phyloP scores from a whole-genome alignment of 2,888 invertebrate species.

The Xylocampa areola region DNA sequence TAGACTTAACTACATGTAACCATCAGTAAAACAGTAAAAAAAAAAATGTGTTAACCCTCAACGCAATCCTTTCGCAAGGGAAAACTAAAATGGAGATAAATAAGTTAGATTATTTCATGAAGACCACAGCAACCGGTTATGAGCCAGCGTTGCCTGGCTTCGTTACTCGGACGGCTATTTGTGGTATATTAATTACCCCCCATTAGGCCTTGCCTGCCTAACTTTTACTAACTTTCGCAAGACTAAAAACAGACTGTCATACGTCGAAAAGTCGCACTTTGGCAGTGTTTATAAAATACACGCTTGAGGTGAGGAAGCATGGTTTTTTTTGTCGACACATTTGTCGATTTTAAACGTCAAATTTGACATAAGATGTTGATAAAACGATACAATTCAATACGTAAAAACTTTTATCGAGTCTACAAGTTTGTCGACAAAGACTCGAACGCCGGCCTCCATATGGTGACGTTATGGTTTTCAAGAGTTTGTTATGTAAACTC shows the following conservation, averaged over 20 bases:
- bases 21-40: no score
- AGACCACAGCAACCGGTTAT: conserved; percentile 23
- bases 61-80: conserved; percentile 8
- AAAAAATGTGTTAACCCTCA: background rate
- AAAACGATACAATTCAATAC: no score
- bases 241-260: conserved; percentile 19
- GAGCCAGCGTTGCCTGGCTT: conserved; percentile 16
- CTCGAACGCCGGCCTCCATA: no score
- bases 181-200: conserved; percentile 38
- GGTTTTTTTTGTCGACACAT: no score
- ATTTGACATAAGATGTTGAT: no score
- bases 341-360: no score
- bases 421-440: no score
- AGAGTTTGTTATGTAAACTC: conserved; percentile 18
- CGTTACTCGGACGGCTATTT: conserved; percentile 31
- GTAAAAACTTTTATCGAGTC: no score
- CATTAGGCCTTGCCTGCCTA: conserved; percentile 38
- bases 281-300: conserved; percentile 16
- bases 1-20: no score
- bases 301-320: conserved; percentile 9
- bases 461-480: conserved; percentile 10
- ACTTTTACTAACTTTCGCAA: conserved; percentile 47
- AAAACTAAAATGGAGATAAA: conserved; percentile 25
- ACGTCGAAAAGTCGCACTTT: background rate
- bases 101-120: conserved; percentile 27